Percentiles rank a stretch among this genome's conserved stretches.
Conservation (phyloP, 2,888 invertebrate species). For the Lasioglossum morio region DNA sequence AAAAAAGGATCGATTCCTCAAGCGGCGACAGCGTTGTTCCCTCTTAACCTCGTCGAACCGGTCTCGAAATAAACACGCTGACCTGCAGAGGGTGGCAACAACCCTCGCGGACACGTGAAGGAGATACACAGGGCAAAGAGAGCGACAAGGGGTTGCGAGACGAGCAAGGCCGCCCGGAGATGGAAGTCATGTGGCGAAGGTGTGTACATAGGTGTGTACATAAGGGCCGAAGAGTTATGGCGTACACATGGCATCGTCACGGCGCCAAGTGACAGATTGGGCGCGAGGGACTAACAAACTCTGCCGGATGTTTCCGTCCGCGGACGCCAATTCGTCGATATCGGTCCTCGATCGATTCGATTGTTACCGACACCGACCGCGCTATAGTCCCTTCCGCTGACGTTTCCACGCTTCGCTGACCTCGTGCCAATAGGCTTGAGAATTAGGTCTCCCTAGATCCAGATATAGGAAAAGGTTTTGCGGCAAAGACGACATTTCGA, state of each 20-base stretch:
- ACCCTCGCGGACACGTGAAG: constrained; percentile 31
- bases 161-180: constrained; percentile 13
- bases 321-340: constrained; percentile 76
- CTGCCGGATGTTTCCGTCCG: constrained; percentile 64
- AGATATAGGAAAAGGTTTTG: not conserved
- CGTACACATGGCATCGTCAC: constrained; percentile 56
- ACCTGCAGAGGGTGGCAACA: not conserved
- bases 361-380: constrained; percentile 17
- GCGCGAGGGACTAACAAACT: constrained; percentile 76
- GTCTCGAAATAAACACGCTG: constrained; percentile 68
- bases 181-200: constrained; percentile 51
- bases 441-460: not conserved
- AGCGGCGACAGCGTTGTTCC: not conserved
- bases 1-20: not conserved
- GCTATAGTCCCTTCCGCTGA: constrained; percentile 29
- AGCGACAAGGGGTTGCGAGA: not conserved
- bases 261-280: constrained; percentile 76
- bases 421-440: not conserved
- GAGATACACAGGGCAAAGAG: constrained; percentile 12
- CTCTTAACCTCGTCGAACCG: constrained; percentile 42
- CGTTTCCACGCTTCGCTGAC: not conserved
- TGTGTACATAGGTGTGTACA: constrained; percentile 52
- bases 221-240: constrained; percentile 60
- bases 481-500: no score
- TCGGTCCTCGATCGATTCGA: constrained; percentile 66